Percentiles rank a stretch among this genome's conserved stretches.
Evolutionary conservation across 2,113 vertebrate genomes (phyloP).

Genomic region (Muntiacus muntjak): DNA sequence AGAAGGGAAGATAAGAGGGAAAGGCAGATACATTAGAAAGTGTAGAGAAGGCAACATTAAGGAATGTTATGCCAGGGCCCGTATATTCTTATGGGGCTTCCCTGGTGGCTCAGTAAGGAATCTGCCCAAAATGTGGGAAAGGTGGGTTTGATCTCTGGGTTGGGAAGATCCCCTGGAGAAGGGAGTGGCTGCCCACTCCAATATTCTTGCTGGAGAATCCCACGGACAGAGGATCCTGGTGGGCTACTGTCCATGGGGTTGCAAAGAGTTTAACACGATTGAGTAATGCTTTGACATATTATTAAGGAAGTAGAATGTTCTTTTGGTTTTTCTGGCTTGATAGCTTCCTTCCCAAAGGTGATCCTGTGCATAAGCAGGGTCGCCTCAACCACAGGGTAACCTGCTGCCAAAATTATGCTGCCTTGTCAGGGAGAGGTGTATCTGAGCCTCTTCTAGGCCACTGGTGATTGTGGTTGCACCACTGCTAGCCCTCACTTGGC

Average conservation of each 20-base stretch:
- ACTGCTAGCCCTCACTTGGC: not conserved
- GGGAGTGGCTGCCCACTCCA: not conserved
- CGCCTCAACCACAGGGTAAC: not conserved
- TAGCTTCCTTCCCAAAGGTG: not conserved
- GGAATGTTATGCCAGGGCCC: not conserved
- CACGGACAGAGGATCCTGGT: not conserved
- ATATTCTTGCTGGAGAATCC: not conserved
- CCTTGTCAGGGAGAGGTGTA: not conserved
- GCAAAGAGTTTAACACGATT: not conserved
- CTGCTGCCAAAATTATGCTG: not conserved
- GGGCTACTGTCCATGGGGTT: not conserved
- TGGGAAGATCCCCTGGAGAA: not conserved
- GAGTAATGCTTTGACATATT: not conserved
- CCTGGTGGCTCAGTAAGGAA: not conserved
- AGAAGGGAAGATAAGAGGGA: not conserved
- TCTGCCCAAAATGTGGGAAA: not conserved
- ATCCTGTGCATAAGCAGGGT: not conserved
- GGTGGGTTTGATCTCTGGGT: not conserved
- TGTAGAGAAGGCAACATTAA: not conserved
- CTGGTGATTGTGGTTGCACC: not conserved
- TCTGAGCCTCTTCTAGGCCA: not conserved
- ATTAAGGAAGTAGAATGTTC: not conserved
- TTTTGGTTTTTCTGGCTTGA: not conserved
- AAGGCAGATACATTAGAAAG: not conserved
- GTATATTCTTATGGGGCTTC: not conserved